These are phyloP conservation scores for Orgyia antiqua DNA, from an alignment of 2,888 invertebrate genomes.

Conservation along the genomic window DNA sequence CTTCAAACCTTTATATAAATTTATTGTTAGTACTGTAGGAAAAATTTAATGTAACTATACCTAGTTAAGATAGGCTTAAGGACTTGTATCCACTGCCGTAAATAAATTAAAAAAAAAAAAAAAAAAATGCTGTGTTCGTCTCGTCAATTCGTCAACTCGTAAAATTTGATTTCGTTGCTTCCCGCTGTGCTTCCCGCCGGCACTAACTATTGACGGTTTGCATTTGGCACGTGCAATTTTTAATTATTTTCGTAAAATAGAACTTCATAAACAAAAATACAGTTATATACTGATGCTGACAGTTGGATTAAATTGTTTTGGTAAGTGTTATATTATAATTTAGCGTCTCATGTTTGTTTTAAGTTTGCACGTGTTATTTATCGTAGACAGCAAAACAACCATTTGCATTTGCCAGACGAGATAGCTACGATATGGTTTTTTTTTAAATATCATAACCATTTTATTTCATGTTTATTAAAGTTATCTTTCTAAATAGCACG, in stretches of 20 bases:
- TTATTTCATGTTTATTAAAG: conserved; percentile 11
- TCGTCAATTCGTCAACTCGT: conserved; percentile 41
- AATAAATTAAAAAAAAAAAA: too few relatives aligned
- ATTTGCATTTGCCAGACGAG: conserved; percentile 61
- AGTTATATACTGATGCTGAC: conserved; percentile 66
- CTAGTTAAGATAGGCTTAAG: too few relatives aligned
- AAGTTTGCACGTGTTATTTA: conserved; percentile 67
- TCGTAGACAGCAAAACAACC: conserved; percentile 71
- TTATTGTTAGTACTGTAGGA: too few relatives aligned
- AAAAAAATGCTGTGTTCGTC: too few relatives aligned
- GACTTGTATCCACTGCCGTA: too few relatives aligned
- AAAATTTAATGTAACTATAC: too few relatives aligned
- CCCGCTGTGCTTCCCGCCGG: conserved; percentile 70
- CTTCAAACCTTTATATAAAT: too few relatives aligned
- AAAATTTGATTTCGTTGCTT: conserved; percentile 69
- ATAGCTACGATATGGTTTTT: conserved; percentile 74
- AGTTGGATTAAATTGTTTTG: conserved; percentile 54
- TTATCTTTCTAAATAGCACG: conserved; percentile 11
- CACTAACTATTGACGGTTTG: conserved; percentile 58
- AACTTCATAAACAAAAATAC: conserved; percentile 35
- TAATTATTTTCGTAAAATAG: conserved; percentile 45
- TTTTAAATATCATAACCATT: conserved; percentile 13
- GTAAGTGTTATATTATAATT: conserved; percentile 50
- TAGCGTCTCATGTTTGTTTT: conserved; percentile 33
- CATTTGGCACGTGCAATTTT: conserved; percentile 74